A percentile compares a stretch with the other conserved stretches of the same genome.
phyloP scores from a whole-genome alignment of 2,888 invertebrate genomes.

The Therioaphis trifolii region DNA sequence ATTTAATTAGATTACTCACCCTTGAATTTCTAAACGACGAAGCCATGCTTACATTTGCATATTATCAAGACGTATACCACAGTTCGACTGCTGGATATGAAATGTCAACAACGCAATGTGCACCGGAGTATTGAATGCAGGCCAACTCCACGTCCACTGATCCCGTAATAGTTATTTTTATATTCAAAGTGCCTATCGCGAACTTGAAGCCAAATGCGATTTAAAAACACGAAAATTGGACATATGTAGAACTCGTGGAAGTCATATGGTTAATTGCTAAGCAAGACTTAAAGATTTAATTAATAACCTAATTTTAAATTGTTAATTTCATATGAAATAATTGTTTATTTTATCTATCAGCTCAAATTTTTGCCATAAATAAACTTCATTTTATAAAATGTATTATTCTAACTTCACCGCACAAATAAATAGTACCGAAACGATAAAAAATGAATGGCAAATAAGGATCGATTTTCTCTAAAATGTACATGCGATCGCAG shows the following conservation, averaged over 20 bases:
- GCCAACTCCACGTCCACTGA: constrained; percentile 61
- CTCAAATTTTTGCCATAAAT: too few species aligned
- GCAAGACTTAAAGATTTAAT: neutral
- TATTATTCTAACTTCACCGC: too few species aligned
- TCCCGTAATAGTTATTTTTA: constrained; percentile 61
- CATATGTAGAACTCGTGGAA: neutral
- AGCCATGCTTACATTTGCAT: constrained; percentile 53
- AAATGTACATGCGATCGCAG: too few species aligned
- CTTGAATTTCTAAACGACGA: constrained; percentile 54
- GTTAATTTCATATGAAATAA: too few species aligned
- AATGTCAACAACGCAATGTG: constrained; percentile 63
- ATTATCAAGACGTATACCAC: constrained; percentile 47
- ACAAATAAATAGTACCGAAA: too few species aligned
- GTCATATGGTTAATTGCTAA: neutral
- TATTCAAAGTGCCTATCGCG: constrained; percentile 59
- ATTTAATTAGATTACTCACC: constrained; percentile 31
- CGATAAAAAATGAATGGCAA: too few species aligned
- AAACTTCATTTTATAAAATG: too few species aligned
- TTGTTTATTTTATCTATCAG: too few species aligned
- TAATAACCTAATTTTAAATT: too few species aligned
- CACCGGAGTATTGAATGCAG: constrained; percentile 60
- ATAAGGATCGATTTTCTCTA: too few species aligned
- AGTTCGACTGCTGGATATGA: constrained; percentile 59
- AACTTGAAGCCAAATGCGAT: constrained; percentile 62
- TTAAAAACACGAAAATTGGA: constrained; percentile 56